Conservation (phyloP, 2,888 invertebrate genomes). For the Lydus trimaculatus region DNA sequence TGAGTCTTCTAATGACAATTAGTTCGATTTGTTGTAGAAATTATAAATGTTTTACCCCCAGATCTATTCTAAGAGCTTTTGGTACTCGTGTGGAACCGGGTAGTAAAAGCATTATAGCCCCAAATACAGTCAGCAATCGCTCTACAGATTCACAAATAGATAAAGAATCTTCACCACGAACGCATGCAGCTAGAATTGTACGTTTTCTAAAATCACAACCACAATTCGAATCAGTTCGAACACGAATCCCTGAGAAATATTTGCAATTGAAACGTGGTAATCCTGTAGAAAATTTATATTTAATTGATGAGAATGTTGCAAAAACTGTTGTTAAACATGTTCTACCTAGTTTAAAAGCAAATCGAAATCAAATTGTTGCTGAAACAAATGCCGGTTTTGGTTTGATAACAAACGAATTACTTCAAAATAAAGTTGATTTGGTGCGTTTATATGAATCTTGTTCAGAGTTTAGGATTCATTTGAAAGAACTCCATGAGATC, state of each 20-base stretch:
- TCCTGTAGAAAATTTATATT: slow-evolving; percentile 43
- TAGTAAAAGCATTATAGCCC: background rate
- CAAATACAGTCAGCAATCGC: background rate
- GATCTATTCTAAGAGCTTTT: background rate
- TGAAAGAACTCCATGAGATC: slow-evolving; percentile 49
- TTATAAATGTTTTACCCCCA: background rate
- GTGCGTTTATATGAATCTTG: slow-evolving; percentile 69
- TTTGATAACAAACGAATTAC: slow-evolving; percentile 67
- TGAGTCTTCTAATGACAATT: background rate
- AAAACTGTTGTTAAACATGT: slow-evolving; percentile 41
- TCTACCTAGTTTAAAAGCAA: slow-evolving; percentile 36
- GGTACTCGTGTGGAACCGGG: background rate
- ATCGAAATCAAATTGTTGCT: slow-evolving; percentile 59
- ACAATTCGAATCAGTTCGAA: slow-evolving; percentile 24
- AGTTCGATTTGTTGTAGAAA: background rate
- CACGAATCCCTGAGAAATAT: slow-evolving; percentile 37
- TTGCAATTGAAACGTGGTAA: slow-evolving; percentile 26
- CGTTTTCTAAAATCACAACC: slow-evolving; percentile 14
- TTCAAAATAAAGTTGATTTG: slow-evolving; percentile 61
- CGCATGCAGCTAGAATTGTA: background rate
- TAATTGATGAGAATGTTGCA: slow-evolving; percentile 44
- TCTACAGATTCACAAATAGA: background rate
- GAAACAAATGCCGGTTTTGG: slow-evolving; percentile 78
- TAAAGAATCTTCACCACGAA: background rate
- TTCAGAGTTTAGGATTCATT: slow-evolving; percentile 60